Percentiles rank a stretch among this genome's conserved stretches.
Evolutionary conservation across 2,797 vertebrate genomes (phyloP).

Genomic region (Telmatherina bonti): DNA sequence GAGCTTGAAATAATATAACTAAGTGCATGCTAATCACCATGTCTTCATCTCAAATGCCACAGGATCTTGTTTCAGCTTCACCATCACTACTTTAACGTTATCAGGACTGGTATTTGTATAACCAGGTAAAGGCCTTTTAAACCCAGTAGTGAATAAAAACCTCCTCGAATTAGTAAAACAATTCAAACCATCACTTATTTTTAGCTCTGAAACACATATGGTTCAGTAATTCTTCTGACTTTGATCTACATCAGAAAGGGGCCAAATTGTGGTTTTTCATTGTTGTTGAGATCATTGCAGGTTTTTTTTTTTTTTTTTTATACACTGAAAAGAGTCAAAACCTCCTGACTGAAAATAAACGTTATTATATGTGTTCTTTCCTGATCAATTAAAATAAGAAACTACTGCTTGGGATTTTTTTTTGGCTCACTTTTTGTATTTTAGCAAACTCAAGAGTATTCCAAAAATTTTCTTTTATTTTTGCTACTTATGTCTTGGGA

Average conservation of each 20-base stretch:
- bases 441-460: not conserved
- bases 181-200: not conserved
- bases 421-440: not conserved
- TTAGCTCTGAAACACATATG: not conserved
- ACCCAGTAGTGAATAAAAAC: not conserved
- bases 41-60: constrained; percentile 3
- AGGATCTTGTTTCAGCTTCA: constrained; percentile 2
- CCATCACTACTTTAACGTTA: constrained; percentile 11
- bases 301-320: not conserved
- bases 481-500: not conserved
- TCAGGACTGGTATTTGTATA: not conserved
- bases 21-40: constrained; percentile 11
- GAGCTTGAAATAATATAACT: not conserved
- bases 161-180: not conserved
- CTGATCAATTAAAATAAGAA: not conserved
- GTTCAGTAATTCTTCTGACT: not conserved
- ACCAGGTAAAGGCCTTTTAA: too few species aligned
- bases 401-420: not conserved
- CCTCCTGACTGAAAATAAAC: constrained; percentile 1
- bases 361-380: not conserved
- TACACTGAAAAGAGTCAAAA: not conserved
- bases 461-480: not conserved
- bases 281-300: not conserved
- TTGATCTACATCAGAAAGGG: not conserved
- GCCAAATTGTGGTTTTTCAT: constrained; percentile 6